Evolutionary conservation across 2,113 vertebrate species (phyloP).

Genomic region (Cinclus cinclus): DNA sequence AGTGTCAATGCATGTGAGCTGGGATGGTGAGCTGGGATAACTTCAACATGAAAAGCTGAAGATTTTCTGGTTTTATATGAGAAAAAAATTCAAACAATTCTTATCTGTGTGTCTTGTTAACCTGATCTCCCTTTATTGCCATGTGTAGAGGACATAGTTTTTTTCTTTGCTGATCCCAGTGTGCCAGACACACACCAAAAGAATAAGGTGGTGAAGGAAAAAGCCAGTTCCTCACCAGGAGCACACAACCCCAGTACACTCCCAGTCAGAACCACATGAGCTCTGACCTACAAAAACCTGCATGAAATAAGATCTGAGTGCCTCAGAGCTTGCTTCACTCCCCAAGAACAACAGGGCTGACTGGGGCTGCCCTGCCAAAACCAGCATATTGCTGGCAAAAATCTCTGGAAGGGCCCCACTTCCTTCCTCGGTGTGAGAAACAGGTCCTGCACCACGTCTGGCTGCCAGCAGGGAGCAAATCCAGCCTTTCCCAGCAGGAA

Average conservation of each 20-base stretch:
- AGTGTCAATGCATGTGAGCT: not conserved
- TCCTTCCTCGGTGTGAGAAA: not conserved
- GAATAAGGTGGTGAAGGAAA: not conserved
- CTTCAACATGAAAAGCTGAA: not conserved
- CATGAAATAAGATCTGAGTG: not conserved
- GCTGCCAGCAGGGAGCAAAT: not conserved
- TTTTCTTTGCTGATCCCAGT: not conserved
- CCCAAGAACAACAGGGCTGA: not conserved
- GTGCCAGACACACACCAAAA: not conserved
- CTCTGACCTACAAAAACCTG: not conserved
- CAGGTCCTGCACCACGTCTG: not conserved
- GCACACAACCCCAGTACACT: not conserved
- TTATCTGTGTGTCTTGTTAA: not conserved
- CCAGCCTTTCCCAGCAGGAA: not conserved
- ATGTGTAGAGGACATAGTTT: not conserved
- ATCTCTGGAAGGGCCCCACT: not conserved
- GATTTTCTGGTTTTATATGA: not conserved
- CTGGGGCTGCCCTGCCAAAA: not conserved
- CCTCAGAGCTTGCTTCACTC: not conserved
- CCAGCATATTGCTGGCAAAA: not conserved
- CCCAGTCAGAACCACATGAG: not conserved
- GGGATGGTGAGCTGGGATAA: accelerated
- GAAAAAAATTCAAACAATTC: not conserved
- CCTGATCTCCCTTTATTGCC: not conserved
- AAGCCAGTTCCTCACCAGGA: not conserved